Conservation (phyloP, 2,888 invertebrate genomes). For the Myopa testacea region DNA sequence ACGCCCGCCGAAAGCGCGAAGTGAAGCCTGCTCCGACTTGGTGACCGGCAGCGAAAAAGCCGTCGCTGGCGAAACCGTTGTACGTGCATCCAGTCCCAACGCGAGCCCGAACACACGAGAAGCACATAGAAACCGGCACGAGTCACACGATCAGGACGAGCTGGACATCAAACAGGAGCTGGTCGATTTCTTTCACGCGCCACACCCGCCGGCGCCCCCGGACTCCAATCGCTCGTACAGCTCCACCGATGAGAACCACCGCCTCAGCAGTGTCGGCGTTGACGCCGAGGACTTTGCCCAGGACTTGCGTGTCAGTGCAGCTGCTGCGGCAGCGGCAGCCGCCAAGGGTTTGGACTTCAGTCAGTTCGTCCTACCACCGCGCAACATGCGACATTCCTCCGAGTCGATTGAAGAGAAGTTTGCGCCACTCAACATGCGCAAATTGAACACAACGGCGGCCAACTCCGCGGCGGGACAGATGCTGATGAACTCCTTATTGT, state of each 20-base stretch:
- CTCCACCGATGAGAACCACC: slow-evolving; percentile 62
- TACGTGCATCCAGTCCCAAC: slow-evolving; percentile 57
- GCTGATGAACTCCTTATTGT: slow-evolving; percentile 60
- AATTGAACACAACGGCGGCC: slow-evolving; percentile 51
- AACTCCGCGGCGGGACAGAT: slow-evolving; percentile 56
- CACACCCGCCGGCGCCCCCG: slow-evolving; percentile 59
- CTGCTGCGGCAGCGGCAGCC: slow-evolving; percentile 52
- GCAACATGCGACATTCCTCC: slow-evolving; percentile 51
- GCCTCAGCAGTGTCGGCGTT: slow-evolving; percentile 44
- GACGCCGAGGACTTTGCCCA: slow-evolving; percentile 62
- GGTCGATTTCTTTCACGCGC: slow-evolving; percentile 62
- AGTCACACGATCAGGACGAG: slow-evolving; percentile 55
- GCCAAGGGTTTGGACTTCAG: slow-evolving; percentile 58
- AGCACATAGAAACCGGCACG: slow-evolving; percentile 59
- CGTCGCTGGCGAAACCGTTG: too few species aligned
- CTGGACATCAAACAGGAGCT: slow-evolving; percentile 65
- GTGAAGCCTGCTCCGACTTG: slow-evolving; percentile 34
- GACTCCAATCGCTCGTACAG: slow-evolving; percentile 65
- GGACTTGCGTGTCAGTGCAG: slow-evolving; percentile 62
- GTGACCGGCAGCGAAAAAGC: slow-evolving; percentile 45
- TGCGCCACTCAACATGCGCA: slow-evolving; percentile 62
- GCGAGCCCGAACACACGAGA: slow-evolving; percentile 60
- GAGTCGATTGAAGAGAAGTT: slow-evolving; percentile 55
- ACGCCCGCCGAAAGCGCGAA: slow-evolving; percentile 33
- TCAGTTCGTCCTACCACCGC: slow-evolving; percentile 58